Conservation (phyloP, 2,888 invertebrate species). For the Drosophila hamatofila region DNA sequence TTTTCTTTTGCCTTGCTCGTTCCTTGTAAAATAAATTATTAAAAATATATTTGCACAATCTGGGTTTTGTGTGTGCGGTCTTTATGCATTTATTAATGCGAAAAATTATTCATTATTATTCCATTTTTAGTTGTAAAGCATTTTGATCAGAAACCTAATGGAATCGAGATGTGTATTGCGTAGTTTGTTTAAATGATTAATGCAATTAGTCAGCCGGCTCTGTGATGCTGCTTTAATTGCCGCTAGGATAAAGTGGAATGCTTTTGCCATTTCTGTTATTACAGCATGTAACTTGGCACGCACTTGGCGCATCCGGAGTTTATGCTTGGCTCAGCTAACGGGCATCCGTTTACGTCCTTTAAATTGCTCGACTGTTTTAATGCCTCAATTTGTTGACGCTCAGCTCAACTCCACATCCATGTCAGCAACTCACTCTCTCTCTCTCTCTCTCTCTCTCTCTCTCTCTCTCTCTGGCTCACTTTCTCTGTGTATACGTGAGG, state of each 20-base stretch:
- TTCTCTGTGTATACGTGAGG: background rate
- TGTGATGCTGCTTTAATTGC: constrained; percentile 19
- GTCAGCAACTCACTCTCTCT: background rate
- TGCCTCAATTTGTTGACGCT: constrained; percentile 36
- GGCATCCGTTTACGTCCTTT: constrained; percentile 17
- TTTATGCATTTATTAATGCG: background rate
- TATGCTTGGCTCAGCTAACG: constrained; percentile 3
- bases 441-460: background rate
- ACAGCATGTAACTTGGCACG: constrained; percentile 6
- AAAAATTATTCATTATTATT: background rate
- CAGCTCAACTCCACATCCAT: constrained; percentile 6
- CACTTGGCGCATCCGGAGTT: constrained; percentile 1
- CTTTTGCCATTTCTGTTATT: constrained; percentile 4
- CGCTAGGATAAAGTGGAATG: background rate
- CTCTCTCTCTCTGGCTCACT: background rate
- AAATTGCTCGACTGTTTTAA: constrained; percentile 27
- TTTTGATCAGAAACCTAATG: background rate
- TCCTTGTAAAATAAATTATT: constrained; percentile 39
- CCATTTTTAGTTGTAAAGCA: background rate
- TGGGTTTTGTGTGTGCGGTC: background rate
- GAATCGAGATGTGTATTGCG: constrained; percentile 20
- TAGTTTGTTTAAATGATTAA: constrained; percentile 52
- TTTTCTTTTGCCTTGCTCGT: background rate
- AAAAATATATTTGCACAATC: constrained; percentile 18
- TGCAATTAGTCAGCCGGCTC: constrained; percentile 51